A percentile compares a stretch with the other conserved stretches of the same genome.
These are phyloP conservation scores for Corticium candelabrum DNA, from an alignment of 37 sponge, comb jelly and placozoan species.

Conservation along the genomic window DNA sequence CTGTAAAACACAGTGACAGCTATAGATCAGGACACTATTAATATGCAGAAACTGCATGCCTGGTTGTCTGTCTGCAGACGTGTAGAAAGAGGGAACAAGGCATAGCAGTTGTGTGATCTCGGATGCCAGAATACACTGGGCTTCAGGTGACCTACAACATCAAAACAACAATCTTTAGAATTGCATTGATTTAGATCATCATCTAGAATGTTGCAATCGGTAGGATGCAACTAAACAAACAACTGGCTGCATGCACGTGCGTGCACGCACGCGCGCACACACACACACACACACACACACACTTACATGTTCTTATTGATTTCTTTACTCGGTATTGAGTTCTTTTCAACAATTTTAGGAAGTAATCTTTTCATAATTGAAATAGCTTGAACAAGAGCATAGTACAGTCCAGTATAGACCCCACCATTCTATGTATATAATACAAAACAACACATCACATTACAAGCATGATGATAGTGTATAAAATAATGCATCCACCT, in stretches of 20 bases:
- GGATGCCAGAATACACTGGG: not conserved
- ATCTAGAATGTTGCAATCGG: no score
- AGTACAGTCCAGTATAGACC: not conserved
- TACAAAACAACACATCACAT: no score
- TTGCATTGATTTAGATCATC: no score
- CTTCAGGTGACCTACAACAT: not conserved
- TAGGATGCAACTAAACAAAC: no score
- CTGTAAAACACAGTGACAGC: not conserved
- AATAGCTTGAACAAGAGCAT: not conserved
- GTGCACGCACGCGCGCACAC: not conserved
- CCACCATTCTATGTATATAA: conserved; percentile 1
- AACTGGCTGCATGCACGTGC: not conserved
- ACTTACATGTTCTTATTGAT: no score
- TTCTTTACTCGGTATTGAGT: no score
- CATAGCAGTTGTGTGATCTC: not conserved
- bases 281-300: no score
- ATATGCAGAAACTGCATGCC: not conserved
- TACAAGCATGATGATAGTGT: no score
- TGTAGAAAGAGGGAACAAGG: not conserved
- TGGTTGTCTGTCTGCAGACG: not conserved
- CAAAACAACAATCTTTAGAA: not conserved
- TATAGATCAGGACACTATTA: no score
- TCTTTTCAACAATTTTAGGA: no score
- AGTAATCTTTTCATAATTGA: not conserved
- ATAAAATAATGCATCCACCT: no score